Evolutionary conservation across 2,797 vertebrate species (phyloP).

Genomic region (Acanthurus lineatus): DNA sequence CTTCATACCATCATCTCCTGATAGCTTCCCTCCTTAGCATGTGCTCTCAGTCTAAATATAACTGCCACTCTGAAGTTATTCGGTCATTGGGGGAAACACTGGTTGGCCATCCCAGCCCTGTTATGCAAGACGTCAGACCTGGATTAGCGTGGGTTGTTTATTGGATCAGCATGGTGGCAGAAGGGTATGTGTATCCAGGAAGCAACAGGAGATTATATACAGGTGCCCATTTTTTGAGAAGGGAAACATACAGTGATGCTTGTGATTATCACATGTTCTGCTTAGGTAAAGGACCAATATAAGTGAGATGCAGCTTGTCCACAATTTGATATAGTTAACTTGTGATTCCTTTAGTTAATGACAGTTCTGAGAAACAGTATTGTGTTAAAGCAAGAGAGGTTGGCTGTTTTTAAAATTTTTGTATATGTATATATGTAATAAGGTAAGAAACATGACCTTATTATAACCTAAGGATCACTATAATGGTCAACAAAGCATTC

Average conservation of each 20-base stretch:
- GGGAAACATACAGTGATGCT: conserved; percentile 33
- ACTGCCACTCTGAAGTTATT: conserved; percentile 56
- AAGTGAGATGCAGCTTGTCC: not conserved
- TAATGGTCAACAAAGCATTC: not conserved
- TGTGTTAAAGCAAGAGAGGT: not conserved
- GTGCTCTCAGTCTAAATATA: conserved; percentile 82
- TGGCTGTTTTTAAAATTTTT: not conserved
- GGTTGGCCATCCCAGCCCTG: conserved; percentile 61
- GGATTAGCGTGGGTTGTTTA: conserved; percentile 70
- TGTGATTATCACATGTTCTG: conserved; percentile 34
- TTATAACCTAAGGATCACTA: not conserved
- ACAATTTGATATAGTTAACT: conserved; percentile 8
- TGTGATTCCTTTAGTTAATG: not conserved
- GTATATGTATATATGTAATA: no score
- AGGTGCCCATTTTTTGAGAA: conserved; percentile 40
- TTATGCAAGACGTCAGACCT: conserved; percentile 77
- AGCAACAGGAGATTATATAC: conserved; percentile 57
- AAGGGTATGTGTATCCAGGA: conserved; percentile 48
- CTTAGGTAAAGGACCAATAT: conserved; percentile 18
- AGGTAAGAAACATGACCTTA: not conserved
- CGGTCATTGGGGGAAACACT: conserved; percentile 62
- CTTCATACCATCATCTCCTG: conserved; percentile 46
- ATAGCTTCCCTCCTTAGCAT: conserved; percentile 55
- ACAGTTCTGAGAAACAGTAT: not conserved
- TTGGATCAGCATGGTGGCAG: conserved; percentile 75